Evolutionary conservation across 1,140 invertebrate species (phyloP), one percentile per base, ranked within the genome.

Genomic region (Wiebesia pumilae): DNA sequence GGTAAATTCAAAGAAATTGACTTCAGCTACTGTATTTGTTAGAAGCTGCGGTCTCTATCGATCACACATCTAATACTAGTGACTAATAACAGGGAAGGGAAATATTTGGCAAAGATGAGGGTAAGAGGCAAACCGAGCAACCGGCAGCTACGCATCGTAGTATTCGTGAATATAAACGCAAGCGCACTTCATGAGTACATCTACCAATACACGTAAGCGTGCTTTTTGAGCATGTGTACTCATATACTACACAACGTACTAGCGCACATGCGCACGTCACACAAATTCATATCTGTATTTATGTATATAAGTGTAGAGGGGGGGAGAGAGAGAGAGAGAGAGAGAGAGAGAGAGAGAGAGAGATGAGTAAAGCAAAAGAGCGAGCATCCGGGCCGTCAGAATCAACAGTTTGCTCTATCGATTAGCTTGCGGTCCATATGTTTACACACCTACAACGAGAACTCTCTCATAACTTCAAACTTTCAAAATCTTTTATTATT

Each of bases 331-430:
- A 51, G 40, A 58, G 67, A 40, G 85, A 83, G 83, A 81, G 88
- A 38, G 38, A 7, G 38, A 40, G 71, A 27, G 38, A 43, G 38
- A 9, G 75, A 51, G 40, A 33, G 75, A 30, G 16, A 27, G 24
- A 43, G 65, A 21, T 58, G 19, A 21, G 19, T 4, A 54, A 33
- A 78, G 14, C n/a, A n/a, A 35, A 21, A 58, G 67, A 40, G 84
- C 85, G 81, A 83, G 88, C 81, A 87, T 89, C 89, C 90, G 91
- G 92, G 91, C 87, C 89, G 91, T 87, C 89, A 89, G 91, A 93
- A 93, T 93, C 92, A 93, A 93, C 92, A 93, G 92, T 93, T 93
- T 93, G 91, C 92, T 93, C 91, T 91, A 93, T 93, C 91, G 92
- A 93, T 93, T 92, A 87, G 88, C 85, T 86, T 35, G 83, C 81